Base-by-base conservation (phyloP, 2,797 vertebrate genomes). In the Sebastes nivosus region DNA sequence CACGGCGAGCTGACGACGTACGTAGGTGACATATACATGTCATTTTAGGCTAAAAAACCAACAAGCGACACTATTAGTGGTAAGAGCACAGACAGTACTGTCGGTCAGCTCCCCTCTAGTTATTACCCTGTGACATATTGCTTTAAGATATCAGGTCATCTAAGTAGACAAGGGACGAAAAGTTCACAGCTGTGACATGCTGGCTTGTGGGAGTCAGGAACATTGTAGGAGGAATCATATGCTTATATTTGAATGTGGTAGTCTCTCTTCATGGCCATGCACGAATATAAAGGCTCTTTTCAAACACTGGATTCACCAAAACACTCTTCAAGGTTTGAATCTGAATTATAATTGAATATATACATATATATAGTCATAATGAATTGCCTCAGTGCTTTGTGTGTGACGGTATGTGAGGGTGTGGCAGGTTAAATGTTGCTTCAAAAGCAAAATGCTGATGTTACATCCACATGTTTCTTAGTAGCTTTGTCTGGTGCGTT, bases 131-230 rank as follows among this genome's bases (percentile, higher is more conserved):
- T 80, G 87, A 87, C 85, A 87, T 88, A 85, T 82, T 83, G 85
- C 87, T 90, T 89, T 72, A 84, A 91, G 89, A 89, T 90, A 86
- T 89, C 83, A 81, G 88, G 85, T 89, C 91, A 92, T 94, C 92
- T 93, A 94, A 95, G 94, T 93, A 93, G 90, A 91, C 83, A 78
- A 81, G 88, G 90, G 91, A 94, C 67, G 71, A 92, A 93, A 92
- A 94, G 88, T 93, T 93, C 90, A 92, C 91, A 91, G 92, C 91
- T 87, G 90, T 92, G 93, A 94, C 82, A 87, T 65, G 79, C 61
- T 42, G 72, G 87, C 82, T 88, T 74, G 91, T 88, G 87, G 86
- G 89, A 93, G 92, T 86, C 72, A 73, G 85, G 88, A 88, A 87
- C 80, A 79, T 77, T 72, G 89, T 92, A 84, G 92, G 87, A 91